Base-by-base conservation (phyloP, 2,797 vertebrate genomes). In the Sciurus vulgaris region DNA sequence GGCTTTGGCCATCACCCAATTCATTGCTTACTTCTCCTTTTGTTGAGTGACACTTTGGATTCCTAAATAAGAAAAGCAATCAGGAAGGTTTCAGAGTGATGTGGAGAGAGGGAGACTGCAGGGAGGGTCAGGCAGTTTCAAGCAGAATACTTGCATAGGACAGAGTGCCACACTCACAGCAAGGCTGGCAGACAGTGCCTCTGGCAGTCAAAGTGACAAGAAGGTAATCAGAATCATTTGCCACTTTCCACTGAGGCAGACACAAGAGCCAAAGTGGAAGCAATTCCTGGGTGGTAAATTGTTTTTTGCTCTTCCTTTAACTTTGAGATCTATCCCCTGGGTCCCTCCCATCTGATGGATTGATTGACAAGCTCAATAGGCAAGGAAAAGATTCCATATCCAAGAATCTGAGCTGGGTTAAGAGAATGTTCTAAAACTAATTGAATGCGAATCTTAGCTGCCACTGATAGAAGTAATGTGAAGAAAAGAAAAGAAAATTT, bases 391-490 rank as follows among this genome's bases (percentile, higher is more conserved):
- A 90, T 97, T 97, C 97, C 96, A 69, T 96, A 61, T 76, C 85
- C 83, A 89, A 96, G 96, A 96, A 95, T 91, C 96, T 96, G 95
- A 97, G 74, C 92, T 97, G 89, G 24, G 59, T 97, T 88, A 94
- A 97, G 97, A 95, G 51, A 96, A 95, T 86, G 83, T 89, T 94
- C 73, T 88, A 97, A 98, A 97, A 89, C 94, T 97, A 98, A 98
- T 87, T 98, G 98, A 97, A 96, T 92, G 95, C 1, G 97, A 98
- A 93, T 98, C 97, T 94, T 97, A 98, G 95, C 96, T 98, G 97
- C 96, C 91, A 97, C 30, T 28, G 93, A 94, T 79, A 96, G 47
- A 88, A 84, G 20, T 49, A 95, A 87, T 63, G 47, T 77, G 72
- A 96, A 93, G 96, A 91, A 97, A 92, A 97, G 92, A 95, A 72